Conservation (phyloP, 35 echinoderm and acorn worm genomes). For the Patiria miniata region DNA sequence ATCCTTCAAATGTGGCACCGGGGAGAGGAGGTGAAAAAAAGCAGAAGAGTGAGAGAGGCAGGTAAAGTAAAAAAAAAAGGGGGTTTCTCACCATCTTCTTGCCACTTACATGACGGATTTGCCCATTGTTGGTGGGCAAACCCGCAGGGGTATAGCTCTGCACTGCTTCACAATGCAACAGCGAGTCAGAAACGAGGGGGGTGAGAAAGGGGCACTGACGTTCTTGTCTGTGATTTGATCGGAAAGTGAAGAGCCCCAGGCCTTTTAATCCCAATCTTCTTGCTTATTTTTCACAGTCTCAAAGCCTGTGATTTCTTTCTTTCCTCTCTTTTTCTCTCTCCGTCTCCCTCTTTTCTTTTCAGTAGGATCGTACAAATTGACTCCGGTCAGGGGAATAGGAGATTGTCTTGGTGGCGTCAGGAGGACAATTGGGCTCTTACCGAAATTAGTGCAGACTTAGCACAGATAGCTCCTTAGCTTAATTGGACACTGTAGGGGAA, state of each 20-base stretch:
- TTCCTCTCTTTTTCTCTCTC: neutral
- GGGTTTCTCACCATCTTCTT: neutral
- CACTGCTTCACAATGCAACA: neutral
- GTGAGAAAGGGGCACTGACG: neutral
- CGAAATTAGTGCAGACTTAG: slow-evolving; percentile 31
- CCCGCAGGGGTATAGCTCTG: neutral
- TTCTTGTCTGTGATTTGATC: slow-evolving; percentile 31
- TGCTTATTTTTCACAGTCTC: slow-evolving; percentile 22
- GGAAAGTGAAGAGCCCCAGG: slow-evolving; percentile 12
- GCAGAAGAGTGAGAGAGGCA: neutral
- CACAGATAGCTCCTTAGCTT: slow-evolving; percentile 3
- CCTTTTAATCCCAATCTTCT: slow-evolving; percentile 31
- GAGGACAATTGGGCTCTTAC: slow-evolving; percentile 18
- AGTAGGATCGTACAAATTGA: no score
- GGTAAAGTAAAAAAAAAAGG: neutral
- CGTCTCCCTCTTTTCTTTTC: no score
- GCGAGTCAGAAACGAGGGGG: neutral
- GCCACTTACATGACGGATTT: slow-evolving; percentile 22
- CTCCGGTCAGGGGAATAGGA: neutral
- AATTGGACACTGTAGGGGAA: slow-evolving; percentile 1
- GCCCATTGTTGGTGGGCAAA: neutral
- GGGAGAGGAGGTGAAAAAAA: slow-evolving; percentile 5
- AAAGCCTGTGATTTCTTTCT: neutral
- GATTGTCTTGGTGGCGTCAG: slow-evolving; percentile 3
- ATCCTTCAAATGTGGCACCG: slow-evolving; percentile 24